These are phyloP conservation scores for Dexiosoma caninum DNA, from an alignment of 2,888 invertebrate genomes.

Conservation along the genomic window DNA sequence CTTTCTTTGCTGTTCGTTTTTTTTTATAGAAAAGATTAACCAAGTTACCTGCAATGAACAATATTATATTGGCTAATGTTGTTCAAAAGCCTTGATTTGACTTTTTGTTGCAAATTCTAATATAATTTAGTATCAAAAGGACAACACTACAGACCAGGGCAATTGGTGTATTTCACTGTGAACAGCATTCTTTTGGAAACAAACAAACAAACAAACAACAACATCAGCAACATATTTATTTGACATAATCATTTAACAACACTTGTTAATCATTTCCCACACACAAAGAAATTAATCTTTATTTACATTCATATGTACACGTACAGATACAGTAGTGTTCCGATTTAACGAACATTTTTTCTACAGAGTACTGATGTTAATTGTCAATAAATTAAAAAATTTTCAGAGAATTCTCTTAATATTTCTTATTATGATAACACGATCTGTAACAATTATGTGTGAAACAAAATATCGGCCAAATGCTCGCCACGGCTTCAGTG, in stretches of 20 bases:
- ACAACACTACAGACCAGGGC: no score
- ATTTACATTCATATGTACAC: not conserved
- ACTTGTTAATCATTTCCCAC: slow-evolving; percentile 42
- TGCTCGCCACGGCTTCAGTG: no score
- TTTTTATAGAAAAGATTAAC: not conserved
- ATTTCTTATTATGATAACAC: no score
- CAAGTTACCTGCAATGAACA: not conserved
- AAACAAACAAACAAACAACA: not conserved
- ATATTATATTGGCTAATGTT: not conserved
- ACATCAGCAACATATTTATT: slow-evolving; percentile 34
- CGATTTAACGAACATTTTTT: no score
- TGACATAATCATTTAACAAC: slow-evolving; percentile 47
- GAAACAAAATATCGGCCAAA: no score
- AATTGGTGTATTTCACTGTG: slow-evolving; percentile 4
- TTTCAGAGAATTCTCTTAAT: no score
- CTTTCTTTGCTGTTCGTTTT: no score
- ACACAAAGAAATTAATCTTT: not conserved
- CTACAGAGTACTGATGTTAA: no score
- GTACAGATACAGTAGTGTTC: no score
- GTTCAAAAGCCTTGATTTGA: slow-evolving; percentile 24
- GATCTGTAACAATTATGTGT: no score
- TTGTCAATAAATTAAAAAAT: no score
- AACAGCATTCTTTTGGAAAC: slow-evolving; percentile 2
- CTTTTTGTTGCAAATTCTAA: not conserved
- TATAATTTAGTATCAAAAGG: slow-evolving; percentile 15